phyloP scores from a whole-genome alignment of 2,888 invertebrate genomes.

The Aethes cnicana region DNA sequence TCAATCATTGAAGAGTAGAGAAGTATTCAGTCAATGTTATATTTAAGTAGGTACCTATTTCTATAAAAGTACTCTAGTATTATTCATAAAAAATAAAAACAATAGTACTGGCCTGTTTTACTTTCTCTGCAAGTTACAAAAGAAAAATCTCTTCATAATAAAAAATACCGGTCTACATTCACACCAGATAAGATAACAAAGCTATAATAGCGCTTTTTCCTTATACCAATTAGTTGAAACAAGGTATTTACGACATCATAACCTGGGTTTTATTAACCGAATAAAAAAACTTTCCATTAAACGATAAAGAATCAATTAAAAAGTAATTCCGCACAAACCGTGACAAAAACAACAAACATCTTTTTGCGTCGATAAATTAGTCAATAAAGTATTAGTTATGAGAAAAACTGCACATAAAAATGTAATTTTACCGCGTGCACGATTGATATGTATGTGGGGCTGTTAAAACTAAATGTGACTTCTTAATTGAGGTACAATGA shows the following conservation, averaged over 20 bases:
- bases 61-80: too few species aligned
- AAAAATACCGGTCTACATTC: too few species aligned
- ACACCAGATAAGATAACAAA: too few species aligned
- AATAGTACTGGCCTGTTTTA: too few species aligned
- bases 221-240: too few species aligned
- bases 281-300: neutral
- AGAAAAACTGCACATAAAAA: conserved; percentile 55
- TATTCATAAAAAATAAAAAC: too few species aligned
- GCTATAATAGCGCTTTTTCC: too few species aligned
- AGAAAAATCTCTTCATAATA: too few species aligned
- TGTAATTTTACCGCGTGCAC: conserved; percentile 38
- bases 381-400: conserved; percentile 61
- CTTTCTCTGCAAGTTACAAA: too few species aligned
- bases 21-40: neutral
- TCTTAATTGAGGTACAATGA: conserved; percentile 73
- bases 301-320: conserved; percentile 11
- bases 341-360: conserved; percentile 30
- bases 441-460: conserved; percentile 57
- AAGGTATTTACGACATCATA: neutral
- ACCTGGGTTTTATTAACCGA: neutral
- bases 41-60: neutral
- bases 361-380: conserved; percentile 60
- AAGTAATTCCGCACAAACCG: neutral
- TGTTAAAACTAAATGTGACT: conserved; percentile 64
- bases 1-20: neutral